phyloP scores from a whole-genome alignment of 2,113 vertebrate genomes.

The Marmota flaviventris region DNA sequence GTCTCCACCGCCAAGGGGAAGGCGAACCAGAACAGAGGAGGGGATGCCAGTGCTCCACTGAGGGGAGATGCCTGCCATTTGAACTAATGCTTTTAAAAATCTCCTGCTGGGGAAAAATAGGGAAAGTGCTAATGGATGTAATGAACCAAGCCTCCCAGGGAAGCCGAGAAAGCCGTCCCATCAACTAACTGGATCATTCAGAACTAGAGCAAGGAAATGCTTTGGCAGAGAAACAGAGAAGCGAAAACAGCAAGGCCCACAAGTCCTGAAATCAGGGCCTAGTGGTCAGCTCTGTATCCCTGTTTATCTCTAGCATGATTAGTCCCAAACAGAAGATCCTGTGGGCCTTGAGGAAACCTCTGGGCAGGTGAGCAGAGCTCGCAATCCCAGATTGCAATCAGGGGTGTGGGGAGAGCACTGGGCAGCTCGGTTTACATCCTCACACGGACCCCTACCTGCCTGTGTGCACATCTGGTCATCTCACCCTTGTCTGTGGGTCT shows the following conservation, averaged over 20 bases:
- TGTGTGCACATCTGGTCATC: accelerated
- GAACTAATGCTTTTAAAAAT: constrained; percentile 75
- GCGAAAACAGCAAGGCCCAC: not conserved
- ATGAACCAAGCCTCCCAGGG: constrained; percentile 71
- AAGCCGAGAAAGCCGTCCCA: constrained; percentile 32
- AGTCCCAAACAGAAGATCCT: not conserved
- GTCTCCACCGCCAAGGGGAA: not conserved
- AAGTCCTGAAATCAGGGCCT: not conserved
- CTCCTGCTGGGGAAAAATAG: constrained; percentile 53
- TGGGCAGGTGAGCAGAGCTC: not conserved
- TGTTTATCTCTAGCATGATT: not conserved
- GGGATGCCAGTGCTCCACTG: not conserved
- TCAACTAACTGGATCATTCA: constrained; percentile 55
- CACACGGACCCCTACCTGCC: not conserved
- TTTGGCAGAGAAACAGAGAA: constrained; percentile 26
- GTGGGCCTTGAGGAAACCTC: not conserved
- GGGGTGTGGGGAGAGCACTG: not conserved
- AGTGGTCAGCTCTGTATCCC: not conserved
- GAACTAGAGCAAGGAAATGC: constrained; percentile 67
- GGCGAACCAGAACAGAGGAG: not conserved
- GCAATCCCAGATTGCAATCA: not conserved
- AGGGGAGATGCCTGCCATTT: constrained; percentile 58
- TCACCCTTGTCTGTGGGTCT: not conserved
- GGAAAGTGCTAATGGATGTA: constrained; percentile 79
- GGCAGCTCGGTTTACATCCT: not conserved